These are phyloP conservation scores for Tangara arthus DNA, from an alignment of 2,797 vertebrate species.

Conservation along the genomic window DNA sequence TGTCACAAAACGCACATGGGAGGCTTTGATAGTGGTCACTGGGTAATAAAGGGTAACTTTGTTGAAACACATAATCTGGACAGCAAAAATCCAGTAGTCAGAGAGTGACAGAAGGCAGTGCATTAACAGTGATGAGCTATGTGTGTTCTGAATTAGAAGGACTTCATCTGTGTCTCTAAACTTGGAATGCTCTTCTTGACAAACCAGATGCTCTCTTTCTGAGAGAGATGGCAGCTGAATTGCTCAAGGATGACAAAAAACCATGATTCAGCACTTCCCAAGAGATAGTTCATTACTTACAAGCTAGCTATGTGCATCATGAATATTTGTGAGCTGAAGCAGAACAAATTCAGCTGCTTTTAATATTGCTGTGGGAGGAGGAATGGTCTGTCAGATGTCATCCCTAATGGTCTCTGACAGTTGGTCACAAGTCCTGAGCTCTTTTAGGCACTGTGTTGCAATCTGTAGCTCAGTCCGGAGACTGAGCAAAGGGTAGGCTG, in stretches of 20 bases:
- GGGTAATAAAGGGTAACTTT: background rate
- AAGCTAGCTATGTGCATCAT: background rate
- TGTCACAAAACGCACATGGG: background rate
- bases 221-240: background rate
- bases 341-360: background rate
- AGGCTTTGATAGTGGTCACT: background rate
- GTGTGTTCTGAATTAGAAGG: background rate
- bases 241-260: background rate
- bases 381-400: background rate
- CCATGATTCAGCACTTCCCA: background rate
- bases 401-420: background rate
- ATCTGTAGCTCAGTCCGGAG: background rate
- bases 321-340: background rate
- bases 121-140: background rate
- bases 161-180: background rate
- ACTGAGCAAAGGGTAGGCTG: fast-evolving
- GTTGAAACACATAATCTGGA: background rate
- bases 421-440: background rate
- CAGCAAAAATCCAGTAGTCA: background rate
- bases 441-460: background rate
- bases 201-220: background rate
- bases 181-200: background rate
- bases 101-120: background rate
- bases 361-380: background rate
- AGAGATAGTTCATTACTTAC: background rate